These are phyloP conservation scores for Sarcophaga carnaria DNA, from an alignment of 2,888 invertebrate species.

Conservation along the genomic window DNA sequence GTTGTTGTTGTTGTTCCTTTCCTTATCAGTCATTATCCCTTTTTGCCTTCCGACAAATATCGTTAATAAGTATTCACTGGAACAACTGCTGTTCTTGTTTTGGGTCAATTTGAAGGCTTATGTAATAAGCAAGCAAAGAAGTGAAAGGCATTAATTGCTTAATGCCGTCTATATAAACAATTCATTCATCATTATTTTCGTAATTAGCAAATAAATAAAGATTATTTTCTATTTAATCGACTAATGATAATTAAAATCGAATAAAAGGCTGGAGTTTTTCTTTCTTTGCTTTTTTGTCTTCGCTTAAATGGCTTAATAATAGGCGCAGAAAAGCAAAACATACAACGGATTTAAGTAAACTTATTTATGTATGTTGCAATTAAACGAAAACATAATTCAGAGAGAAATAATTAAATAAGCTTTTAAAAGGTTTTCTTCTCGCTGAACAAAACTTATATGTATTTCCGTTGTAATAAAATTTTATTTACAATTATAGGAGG, in stretches of 20 bases:
- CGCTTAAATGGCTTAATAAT: too few relatives aligned
- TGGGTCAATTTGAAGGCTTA: not conserved
- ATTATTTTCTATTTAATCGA: conserved; percentile 1
- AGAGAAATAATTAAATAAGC: too few relatives aligned
- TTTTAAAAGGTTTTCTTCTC: too few relatives aligned
- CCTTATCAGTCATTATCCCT: not conserved
- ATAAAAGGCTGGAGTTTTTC: too few relatives aligned
- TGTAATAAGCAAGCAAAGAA: not conserved
- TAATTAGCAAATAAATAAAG: conserved; percentile 3
- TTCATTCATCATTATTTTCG: conserved; percentile 16
- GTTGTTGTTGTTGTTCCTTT: not conserved
- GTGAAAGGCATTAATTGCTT: conserved; percentile 3
- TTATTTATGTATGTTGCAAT: too few relatives aligned
- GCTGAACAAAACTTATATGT: too few relatives aligned
- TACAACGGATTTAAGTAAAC: too few relatives aligned
- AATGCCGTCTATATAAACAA: conserved; percentile 19
- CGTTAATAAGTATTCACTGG: not conserved
- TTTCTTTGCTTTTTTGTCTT: too few relatives aligned
- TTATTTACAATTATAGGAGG: too few relatives aligned
- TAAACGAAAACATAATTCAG: too few relatives aligned
- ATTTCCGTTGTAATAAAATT: too few relatives aligned
- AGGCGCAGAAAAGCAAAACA: too few relatives aligned
- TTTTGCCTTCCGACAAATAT: conserved; percentile 2
- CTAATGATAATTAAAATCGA: not conserved
- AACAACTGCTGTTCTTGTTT: not conserved